Evolutionary conservation across 2,888 invertebrate genomes (phyloP).

Genomic region (Agonopterix alstromeriana): DNA sequence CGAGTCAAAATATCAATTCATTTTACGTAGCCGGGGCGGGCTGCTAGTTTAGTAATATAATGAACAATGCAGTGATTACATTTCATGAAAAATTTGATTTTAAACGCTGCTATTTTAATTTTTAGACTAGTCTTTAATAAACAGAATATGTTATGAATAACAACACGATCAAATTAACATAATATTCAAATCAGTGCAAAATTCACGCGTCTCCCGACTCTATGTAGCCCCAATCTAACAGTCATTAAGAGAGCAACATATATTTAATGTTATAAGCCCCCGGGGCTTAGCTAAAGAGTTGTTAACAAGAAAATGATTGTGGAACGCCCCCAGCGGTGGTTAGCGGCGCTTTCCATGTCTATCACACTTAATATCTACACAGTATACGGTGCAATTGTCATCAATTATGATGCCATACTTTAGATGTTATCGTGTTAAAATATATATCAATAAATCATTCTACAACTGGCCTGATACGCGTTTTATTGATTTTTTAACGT

Average conservation of each 20-base stretch:
- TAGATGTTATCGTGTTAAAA: constrained; percentile 70
- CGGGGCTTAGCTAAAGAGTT: constrained; percentile 52
- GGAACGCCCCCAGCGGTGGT: constrained; percentile 22
- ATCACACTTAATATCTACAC: constrained; percentile 23
- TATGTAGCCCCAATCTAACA: constrained; percentile 34
- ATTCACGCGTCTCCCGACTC: constrained; percentile 31
- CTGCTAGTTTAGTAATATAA: too few relatives aligned
- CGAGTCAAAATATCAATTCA: too few relatives aligned
- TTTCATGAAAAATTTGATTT: too few relatives aligned
- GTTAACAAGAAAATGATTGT: constrained; percentile 68
- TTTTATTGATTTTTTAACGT: constrained; percentile 70
- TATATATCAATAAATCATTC: constrained; percentile 70
- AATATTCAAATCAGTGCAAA: constrained; percentile 60
- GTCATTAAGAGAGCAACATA: constrained; percentile 52
- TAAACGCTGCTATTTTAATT: too few relatives aligned
- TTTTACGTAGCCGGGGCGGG: too few relatives aligned
- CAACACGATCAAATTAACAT: constrained; percentile 40
- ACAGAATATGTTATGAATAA: neutral
- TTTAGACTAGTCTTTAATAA: too few relatives aligned
- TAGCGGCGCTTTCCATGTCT: constrained; percentile 10
- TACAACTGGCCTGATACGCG: constrained; percentile 56
- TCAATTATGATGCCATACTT: constrained; percentile 67
- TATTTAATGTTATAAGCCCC: constrained; percentile 56
- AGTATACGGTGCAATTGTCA: constrained; percentile 52
- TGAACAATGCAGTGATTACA: too few relatives aligned